phyloP scores from a whole-genome alignment of 2,888 invertebrate species.

The Agrilus mali region DNA sequence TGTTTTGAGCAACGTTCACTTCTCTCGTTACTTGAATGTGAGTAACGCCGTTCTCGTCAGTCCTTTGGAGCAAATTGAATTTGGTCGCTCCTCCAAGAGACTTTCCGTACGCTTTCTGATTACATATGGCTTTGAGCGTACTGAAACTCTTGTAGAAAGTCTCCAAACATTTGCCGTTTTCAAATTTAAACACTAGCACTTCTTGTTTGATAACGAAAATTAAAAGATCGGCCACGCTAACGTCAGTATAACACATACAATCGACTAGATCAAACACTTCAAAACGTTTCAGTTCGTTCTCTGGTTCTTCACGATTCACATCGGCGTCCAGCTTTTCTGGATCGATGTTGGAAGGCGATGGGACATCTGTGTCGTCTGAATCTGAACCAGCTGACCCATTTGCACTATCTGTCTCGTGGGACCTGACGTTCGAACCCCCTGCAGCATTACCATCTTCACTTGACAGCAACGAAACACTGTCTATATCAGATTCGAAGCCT shows the following conservation, averaged over 20 bases:
- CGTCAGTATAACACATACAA: constrained; percentile 33
- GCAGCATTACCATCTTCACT: constrained; percentile 29
- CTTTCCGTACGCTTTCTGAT: constrained; percentile 27
- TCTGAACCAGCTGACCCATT: constrained; percentile 31
- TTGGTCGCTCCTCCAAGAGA: constrained; percentile 12
- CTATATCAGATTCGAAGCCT: constrained; percentile 38
- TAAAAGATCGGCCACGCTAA: constrained; percentile 29
- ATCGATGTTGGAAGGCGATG: constrained; percentile 2
- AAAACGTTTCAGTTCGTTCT: constrained; percentile 15
- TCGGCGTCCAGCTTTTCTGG: constrained; percentile 1
- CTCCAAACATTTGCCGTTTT: constrained; percentile 22
- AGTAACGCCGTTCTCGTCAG: constrained; percentile 37
- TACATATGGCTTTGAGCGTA: constrained; percentile 31
- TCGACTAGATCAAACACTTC: constrained; percentile 29
- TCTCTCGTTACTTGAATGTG: constrained; percentile 35
- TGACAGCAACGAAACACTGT: constrained; percentile 31
- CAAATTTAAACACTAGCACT: constrained; percentile 31
- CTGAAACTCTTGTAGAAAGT: constrained; percentile 31
- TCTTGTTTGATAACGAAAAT: constrained; percentile 31
- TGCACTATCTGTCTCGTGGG: constrained; percentile 32
- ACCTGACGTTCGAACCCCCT: constrained; percentile 16
- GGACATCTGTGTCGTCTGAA: constrained; percentile 27
- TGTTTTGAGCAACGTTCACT: constrained; percentile 14
- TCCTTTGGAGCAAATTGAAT: constrained; percentile 36
- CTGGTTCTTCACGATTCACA: background rate